Base-by-base conservation (phyloP, 2,113 vertebrate species). In the Hypocryptadius cinnamomeus region DNA sequence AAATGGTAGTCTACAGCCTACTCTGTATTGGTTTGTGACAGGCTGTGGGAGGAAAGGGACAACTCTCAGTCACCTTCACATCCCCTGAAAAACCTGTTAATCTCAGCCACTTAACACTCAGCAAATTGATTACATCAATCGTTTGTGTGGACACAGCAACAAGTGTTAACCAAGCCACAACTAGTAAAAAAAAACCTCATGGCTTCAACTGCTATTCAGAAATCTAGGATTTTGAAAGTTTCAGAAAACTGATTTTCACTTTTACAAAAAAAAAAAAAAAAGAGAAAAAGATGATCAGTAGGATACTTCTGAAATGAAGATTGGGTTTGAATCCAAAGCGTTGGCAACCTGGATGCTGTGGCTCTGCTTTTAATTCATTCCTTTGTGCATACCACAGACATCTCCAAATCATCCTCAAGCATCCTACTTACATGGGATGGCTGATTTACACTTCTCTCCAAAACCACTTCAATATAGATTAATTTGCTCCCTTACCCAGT, bases 241-340 rank as follows among this genome's bases (percentile, higher is more conserved):
- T 24, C 50, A 44, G 44, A 68, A 79, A 78, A 61, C 2, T 16
- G 16, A 74, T 56, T 64, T 66, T 13, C 27, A 37, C 19, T 19
- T 23, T 16, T 24, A 11, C 7, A 53, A 19, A 30, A 9, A 20
- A 54, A 54, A 10, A 13, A 16, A 5, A 13, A 33, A 37, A 13
- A 5, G 1, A 0, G 3, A 3, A 7, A 30, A 47, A 74, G 1
- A 31, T 15, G 1, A 22, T 53, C 59, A 54, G 15, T 11, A 33
- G 42, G 44, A 57, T 33, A 70, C 15, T 85, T 91, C 63, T 50
- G 47, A 77, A 85, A n/a, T 15, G 21, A 61, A 87, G 30, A 85
- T 2, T 35, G 50, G 7, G 9, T 68, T 64, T 56, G 61, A 31
- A 84, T 51, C 3, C 27, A 89, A 87, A 79, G 42, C 1, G 0